phyloP scores from a whole-genome alignment of 35 echinoderm and acorn worm species.

The Apostichopus japonicus region DNA sequence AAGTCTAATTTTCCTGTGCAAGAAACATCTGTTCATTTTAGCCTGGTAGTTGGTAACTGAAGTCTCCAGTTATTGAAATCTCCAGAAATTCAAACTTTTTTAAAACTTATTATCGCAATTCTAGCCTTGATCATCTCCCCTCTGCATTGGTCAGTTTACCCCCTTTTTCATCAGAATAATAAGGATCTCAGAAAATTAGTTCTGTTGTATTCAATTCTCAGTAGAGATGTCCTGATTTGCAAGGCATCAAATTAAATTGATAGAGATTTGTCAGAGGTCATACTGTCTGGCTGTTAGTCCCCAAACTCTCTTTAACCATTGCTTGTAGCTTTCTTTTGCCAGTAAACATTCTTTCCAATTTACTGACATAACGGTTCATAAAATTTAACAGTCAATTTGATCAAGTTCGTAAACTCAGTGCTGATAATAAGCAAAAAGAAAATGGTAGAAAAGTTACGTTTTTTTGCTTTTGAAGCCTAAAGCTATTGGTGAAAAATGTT shows the following conservation, averaged over 20 bases:
- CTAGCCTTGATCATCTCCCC: not conserved
- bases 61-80: too few relatives aligned
- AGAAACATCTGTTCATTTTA: not conserved
- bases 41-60: too few relatives aligned
- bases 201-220: conserved; percentile 20
- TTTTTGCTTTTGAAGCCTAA: too few relatives aligned
- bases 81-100: too few relatives aligned
- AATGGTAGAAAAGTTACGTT: too few relatives aligned
- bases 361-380: not conserved
- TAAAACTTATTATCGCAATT: not conserved
- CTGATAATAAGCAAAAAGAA: too few relatives aligned
- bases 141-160: not conserved
- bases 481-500: too few relatives aligned
- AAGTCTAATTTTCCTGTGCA: not conserved
- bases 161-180: not conserved
- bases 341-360: conserved; percentile 31
- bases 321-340: not conserved
- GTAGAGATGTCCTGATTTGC: conserved; percentile 13
- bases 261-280: conserved; percentile 12
- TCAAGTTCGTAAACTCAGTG: too few relatives aligned
- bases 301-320: not conserved
- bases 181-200: not conserved
- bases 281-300: not conserved
- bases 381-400: not conserved
- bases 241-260: conserved; percentile 31